phyloP scores from a whole-genome alignment of 2,113 vertebrate species.

The Balaenoptera acutorostrata region DNA sequence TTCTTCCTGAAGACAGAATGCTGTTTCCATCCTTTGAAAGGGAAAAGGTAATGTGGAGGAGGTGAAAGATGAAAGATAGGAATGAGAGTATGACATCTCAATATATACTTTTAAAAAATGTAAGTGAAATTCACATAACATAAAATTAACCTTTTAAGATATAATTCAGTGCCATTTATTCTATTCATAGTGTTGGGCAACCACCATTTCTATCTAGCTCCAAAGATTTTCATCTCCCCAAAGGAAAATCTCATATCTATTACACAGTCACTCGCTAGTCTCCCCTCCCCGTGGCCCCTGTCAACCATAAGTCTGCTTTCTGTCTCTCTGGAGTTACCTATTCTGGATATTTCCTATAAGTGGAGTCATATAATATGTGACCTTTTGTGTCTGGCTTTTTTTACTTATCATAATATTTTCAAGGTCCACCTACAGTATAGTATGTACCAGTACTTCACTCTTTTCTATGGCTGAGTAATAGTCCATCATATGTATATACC shows the following conservation, averaged over 20 bases:
- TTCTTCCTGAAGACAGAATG: background rate
- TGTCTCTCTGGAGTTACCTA: background rate
- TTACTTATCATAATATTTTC: background rate
- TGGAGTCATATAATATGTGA: background rate
- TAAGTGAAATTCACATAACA: background rate
- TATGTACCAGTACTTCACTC: background rate
- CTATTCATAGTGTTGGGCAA: background rate
- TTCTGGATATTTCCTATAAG: background rate
- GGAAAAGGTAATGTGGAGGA: background rate
- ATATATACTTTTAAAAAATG: background rate
- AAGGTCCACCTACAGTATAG: background rate
- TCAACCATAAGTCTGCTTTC: background rate
- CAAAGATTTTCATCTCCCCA: background rate
- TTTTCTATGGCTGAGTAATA: background rate
- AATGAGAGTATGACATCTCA: background rate
- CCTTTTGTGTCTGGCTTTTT: background rate
- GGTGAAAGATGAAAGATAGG: background rate
- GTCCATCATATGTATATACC: background rate
- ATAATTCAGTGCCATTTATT: background rate
- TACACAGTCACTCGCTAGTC: background rate
- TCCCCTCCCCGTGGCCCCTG: background rate
- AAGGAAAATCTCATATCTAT: background rate
- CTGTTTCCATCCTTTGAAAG: background rate
- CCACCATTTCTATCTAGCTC: background rate
- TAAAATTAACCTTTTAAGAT: background rate